These are phyloP conservation scores for Colossoma macropomum DNA, from an alignment of 2,113 vertebrate genomes.

Conservation along the genomic window DNA sequence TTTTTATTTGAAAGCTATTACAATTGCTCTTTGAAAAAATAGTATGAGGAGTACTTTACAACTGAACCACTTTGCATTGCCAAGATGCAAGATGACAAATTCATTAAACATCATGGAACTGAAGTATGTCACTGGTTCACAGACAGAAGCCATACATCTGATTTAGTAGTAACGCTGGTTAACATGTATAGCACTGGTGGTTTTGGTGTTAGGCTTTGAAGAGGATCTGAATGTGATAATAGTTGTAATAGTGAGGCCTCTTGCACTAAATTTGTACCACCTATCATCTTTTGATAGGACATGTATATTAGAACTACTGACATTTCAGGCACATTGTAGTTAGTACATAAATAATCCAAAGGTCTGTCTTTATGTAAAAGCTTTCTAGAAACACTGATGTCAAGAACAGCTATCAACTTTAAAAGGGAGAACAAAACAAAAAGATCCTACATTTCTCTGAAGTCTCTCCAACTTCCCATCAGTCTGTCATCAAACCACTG, in stretches of 20 bases:
- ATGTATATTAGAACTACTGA: neutral
- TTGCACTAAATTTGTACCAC: neutral
- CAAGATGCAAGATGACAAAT: neutral
- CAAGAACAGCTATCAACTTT: slow-evolving; percentile 37
- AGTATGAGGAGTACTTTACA: neutral
- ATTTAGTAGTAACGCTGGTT: neutral
- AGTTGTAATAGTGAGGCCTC: neutral
- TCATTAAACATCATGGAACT: neutral
- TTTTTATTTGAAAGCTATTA: neutral
- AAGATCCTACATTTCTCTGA: slow-evolving; percentile 32
- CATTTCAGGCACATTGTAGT: slow-evolving; percentile 33
- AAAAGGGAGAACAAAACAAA: slow-evolving; percentile 1
- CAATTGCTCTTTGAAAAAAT: neutral
- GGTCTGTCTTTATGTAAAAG: slow-evolving; percentile 35
- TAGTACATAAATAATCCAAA: slow-evolving; percentile 32
- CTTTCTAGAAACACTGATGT: slow-evolving; percentile 34
- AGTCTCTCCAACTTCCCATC: slow-evolving; percentile 43
- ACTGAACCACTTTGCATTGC: neutral
- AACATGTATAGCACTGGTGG: neutral
- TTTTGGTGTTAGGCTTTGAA: neutral
- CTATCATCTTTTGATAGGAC: neutral
- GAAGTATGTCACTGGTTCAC: neutral
- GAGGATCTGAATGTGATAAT: neutral
- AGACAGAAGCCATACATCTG: neutral
- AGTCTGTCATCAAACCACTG: slow-evolving; percentile 45